phyloP scores from a whole-genome alignment of 2,888 invertebrate species.

The Ceramica pisi region DNA sequence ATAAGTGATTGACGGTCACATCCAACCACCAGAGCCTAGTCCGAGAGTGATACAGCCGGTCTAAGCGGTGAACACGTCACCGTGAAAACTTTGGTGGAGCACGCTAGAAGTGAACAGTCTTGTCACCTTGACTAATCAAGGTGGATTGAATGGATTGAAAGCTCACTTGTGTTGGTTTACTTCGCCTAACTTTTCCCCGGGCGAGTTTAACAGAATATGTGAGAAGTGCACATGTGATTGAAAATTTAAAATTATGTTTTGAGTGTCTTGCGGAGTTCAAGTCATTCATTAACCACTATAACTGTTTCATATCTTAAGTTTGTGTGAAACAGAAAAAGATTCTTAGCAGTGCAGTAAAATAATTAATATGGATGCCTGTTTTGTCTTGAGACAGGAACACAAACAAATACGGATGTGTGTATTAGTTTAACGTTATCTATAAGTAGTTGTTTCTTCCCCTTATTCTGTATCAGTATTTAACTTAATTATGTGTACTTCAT shows the following conservation, averaged over 20 bases:
- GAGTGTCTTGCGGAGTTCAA: background rate
- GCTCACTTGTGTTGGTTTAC: background rate
- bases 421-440: background rate
- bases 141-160: too few species aligned
- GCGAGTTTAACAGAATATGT: background rate
- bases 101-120: too few species aligned
- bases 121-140: too few species aligned
- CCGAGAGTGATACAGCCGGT: background rate
- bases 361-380: background rate
- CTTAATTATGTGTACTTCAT: conserved; percentile 11
- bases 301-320: background rate
- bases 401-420: background rate
- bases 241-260: background rate
- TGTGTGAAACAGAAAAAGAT: background rate
- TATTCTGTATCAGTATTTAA: background rate
- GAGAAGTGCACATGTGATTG: background rate
- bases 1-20: too few species aligned
- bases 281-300: background rate
- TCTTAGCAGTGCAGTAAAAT: background rate
- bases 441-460: background rate
- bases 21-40: too few species aligned
- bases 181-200: background rate
- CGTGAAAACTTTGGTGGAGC: background rate
- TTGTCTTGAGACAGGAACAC: background rate
- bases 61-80: background rate